Evolutionary conservation across 1,140 invertebrate species (phyloP), one percentile per base, ranked within the genome.

Genomic region (Drosophila chauvacae): DNA sequence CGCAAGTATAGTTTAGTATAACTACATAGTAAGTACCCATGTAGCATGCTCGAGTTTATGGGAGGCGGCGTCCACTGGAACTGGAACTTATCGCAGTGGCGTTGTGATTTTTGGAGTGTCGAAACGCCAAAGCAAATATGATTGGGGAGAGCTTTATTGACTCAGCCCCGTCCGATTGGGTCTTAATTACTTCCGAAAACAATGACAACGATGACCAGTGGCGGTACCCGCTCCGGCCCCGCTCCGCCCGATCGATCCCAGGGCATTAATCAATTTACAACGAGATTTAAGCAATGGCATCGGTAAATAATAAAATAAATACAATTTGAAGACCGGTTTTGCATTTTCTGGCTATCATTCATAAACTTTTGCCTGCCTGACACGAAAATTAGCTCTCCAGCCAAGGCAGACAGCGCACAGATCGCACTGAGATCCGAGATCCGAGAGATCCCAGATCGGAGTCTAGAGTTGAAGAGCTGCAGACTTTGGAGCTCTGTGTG

Each of bases 111-210:
- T 87, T 87, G 63, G 85, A 87, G 84, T 90, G 81, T 85, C 86
- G 85, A 88, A 90, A 88, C 77, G 85, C 84, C 84, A 90, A 88
- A 87, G 85, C 85, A 87, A 87, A 87, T 87, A 90, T 88, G 85
- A 88, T 88, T 88, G 66, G 53, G 28, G 48, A 48, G 77, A 90
- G 85, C 71, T 87, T 69, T 87, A 62, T 87, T 87, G 88, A 76
- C 84, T 62, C 65, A 76, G 65, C 35, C 53, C 80, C 51, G 45
- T 45, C 60, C 86, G 81, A 90, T 90, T 90, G 86, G 76, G 79
- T 82, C 80, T 86, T 90, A 90, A 90, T 90, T 90, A 86, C 86
- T 90, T 90, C 86, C 86, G 86, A 90, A 90, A 85, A 90, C 85
- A 85, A 90, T 90, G 86, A 72, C 70, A 73, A 71, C 55, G 70